phyloP scores from a whole-genome alignment of 2,888 invertebrate genomes.

The Pterostichus madidus region DNA sequence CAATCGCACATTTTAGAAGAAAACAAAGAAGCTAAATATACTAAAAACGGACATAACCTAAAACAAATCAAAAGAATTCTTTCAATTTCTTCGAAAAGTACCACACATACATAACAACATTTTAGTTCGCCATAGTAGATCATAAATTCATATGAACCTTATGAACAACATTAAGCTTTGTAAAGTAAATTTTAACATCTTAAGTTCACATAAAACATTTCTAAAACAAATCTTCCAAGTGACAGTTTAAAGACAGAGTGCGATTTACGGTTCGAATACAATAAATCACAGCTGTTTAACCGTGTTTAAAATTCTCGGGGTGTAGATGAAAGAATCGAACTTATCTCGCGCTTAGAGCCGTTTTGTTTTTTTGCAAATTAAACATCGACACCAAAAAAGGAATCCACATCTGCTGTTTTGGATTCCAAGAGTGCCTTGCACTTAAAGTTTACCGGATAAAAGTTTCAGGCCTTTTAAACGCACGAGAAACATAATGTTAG shows the following conservation, averaged over 20 bases:
- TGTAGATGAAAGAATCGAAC: slow-evolving; percentile 27
- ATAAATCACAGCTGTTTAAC: slow-evolving; percentile 42
- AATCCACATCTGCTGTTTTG: slow-evolving; percentile 46
- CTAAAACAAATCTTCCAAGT: slow-evolving; percentile 36
- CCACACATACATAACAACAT: slow-evolving; percentile 11
- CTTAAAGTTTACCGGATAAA: slow-evolving; percentile 27
- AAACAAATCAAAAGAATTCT: slow-evolving; percentile 32
- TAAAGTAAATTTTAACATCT: slow-evolving; percentile 17
- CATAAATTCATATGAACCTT: slow-evolving; percentile 39
- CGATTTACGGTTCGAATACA: slow-evolving; percentile 38
- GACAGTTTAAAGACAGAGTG: slow-evolving; percentile 29
- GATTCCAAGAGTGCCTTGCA: slow-evolving; percentile 32
- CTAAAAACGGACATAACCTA: background rate
- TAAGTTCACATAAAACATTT: slow-evolving; percentile 40
- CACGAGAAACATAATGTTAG: background rate
- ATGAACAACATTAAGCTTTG: slow-evolving; percentile 8
- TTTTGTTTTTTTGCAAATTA: slow-evolving; percentile 19
- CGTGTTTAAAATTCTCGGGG: slow-evolving; percentile 15
- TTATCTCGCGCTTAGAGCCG: background rate
- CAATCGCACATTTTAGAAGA: background rate
- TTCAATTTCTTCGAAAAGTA: slow-evolving; percentile 25
- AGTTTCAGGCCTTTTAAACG: slow-evolving; percentile 14
- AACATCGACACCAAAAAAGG: slow-evolving; percentile 39
- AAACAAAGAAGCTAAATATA: background rate
- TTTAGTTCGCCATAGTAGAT: slow-evolving; percentile 9